Base-by-base conservation (phyloP, 2,797 vertebrate genomes). In the Spinibarbus caldwelli region DNA sequence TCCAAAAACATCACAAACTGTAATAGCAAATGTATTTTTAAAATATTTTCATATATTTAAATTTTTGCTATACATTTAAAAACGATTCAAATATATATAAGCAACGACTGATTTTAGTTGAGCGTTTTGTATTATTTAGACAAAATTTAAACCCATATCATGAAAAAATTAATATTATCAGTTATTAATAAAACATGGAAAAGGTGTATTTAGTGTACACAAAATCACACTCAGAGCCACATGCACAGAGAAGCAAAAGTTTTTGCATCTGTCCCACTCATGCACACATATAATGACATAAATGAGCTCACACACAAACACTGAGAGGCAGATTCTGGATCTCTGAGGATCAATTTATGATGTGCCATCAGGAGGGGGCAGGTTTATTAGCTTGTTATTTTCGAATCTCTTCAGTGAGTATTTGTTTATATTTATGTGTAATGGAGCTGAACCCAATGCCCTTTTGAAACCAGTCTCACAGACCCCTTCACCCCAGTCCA, bases 381-480 rank as follows among this genome's bases (percentile, higher is more conserved):
- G 72, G 45, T 78, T 84, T 78, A 84, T 54, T 78, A 68, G 82
- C n/a, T 78, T 43, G 73, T 84, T 84, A 83, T 75, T 84, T 84
- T 76, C 59, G 31, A 84, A 68, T 43, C 82, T 84, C 82, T 84
- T 84, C 82, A 29, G 26, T 26, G 62, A 38, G 70, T 66, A 54
- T 78, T 76, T 84, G 82, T 84, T 79, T 78, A 72, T 85, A 77
- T 83, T 79, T 80, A 70, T 81, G 43, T 83, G 70, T 62, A 80
- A 85, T 79, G 47, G 86, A 88, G 88, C 82, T 92, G 89, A 93
- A 94, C 93, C 86, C 90, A 57, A 67, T 5, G 87, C 79, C 87
- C 87, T 77, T 43, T 38, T 64, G 43, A 47, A 79, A 68, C 47
- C 2, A 12, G 82, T 78, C 82, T 84, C 82, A 84, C 45, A 78